phyloP scores from a whole-genome alignment of 2,888 invertebrate species.

The Masnerella sp. region DNA sequence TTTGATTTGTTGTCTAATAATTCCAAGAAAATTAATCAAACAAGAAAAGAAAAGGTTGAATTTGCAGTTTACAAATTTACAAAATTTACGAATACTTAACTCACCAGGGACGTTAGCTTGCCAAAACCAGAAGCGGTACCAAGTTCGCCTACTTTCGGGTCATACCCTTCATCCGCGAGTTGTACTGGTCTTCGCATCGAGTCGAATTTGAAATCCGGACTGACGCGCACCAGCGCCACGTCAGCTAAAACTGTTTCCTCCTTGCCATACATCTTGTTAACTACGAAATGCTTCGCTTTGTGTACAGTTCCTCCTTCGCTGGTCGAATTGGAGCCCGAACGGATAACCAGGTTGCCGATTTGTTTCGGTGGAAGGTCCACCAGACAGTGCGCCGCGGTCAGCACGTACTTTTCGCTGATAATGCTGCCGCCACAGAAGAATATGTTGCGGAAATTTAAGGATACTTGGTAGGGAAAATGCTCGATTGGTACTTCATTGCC shows the following conservation, averaged over 20 bases:
- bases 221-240: neutral
- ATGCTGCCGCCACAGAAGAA: conserved; percentile 80
- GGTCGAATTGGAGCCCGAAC: conserved; percentile 21
- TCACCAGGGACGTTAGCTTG: neutral
- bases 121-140: conserved; percentile 21
- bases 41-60: no score
- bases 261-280: neutral
- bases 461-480: conserved; percentile 79
- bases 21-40: no score
- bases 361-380: no score
- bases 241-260: neutral
- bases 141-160: neutral
- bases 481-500: conserved; percentile 28
- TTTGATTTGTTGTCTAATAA: neutral
- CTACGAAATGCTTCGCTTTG: neutral
- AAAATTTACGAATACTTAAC: no score
- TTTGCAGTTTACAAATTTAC: no score
- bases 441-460: conserved; percentile 73
- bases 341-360: neutral
- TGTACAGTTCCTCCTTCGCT: conserved; percentile 5
- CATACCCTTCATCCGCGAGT: neutral
- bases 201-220: conserved; percentile 6
- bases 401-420: conserved; percentile 77
- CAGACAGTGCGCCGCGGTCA: conserved; percentile 82
- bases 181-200: neutral